A percentile compares a stretch with the other conserved stretches of the same genome.
phyloP scores from a whole-genome alignment of 2,797 vertebrate genomes.

The Sebastes cheni region DNA sequence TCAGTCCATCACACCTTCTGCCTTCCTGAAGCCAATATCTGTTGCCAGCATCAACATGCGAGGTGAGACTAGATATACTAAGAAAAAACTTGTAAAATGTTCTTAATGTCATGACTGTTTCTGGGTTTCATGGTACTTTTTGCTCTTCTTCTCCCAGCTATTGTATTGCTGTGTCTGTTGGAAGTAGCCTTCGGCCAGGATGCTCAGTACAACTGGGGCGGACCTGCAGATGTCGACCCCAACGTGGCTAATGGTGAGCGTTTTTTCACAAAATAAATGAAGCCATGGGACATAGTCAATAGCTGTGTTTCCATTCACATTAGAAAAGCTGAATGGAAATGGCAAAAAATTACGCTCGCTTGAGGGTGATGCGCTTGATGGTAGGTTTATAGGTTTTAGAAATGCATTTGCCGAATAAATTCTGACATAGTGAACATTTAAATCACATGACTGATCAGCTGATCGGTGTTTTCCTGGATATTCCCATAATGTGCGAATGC shows the following conservation, averaged over 20 bases:
- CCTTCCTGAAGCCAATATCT: background rate
- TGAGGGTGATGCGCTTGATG: too few relatives aligned
- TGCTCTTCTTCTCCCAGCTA: conserved; percentile 37
- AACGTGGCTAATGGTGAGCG: conserved; percentile 49
- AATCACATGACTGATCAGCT: too few relatives aligned
- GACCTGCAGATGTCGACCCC: background rate
- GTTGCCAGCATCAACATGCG: conserved; percentile 56
- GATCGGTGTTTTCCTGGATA: too few relatives aligned
- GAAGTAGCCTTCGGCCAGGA: conserved; percentile 26
- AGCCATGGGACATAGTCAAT: background rate
- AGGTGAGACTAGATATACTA: conserved; percentile 59
- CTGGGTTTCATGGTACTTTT: background rate
- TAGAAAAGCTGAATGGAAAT: too few relatives aligned
- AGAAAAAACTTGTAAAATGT: background rate
- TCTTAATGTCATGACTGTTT: background rate
- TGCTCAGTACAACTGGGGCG: background rate
- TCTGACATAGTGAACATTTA: too few relatives aligned
- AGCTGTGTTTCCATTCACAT: too few relatives aligned
- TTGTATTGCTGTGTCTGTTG: conserved; percentile 66
- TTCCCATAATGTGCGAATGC: too few relatives aligned
- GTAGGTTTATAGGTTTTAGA: too few relatives aligned
- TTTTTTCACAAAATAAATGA: background rate
- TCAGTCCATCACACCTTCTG: background rate
- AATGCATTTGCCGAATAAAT: too few relatives aligned
- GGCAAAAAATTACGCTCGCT: too few relatives aligned